Percentiles rank a stretch among this genome's conserved stretches.
phyloP scores from a whole-genome alignment of 2,113 vertebrate species.

The Hoplias malabaricus region DNA sequence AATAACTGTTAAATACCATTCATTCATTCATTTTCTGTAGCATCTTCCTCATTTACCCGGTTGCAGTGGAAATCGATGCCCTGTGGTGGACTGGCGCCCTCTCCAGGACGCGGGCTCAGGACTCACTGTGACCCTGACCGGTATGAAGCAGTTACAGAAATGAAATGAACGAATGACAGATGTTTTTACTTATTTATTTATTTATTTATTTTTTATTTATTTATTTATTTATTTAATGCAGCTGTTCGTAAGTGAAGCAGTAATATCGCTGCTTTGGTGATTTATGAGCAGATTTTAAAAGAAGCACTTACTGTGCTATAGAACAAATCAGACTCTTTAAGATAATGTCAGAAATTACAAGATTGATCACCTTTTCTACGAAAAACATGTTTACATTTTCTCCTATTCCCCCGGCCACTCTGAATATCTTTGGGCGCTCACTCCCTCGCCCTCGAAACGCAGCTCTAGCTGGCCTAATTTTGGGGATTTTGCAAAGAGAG shows the following conservation, averaged over 20 bases:
- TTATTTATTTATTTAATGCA: conserved; percentile 24
- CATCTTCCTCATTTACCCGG: too few species aligned
- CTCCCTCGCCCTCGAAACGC: conserved; percentile 35
- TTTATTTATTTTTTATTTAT: too few species aligned
- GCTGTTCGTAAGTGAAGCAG: not conserved
- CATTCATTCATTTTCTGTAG: too few species aligned
- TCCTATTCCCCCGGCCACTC: not conserved
- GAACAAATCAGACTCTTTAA: conserved; percentile 30
- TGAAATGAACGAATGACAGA: too few species aligned
- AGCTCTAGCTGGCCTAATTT: conserved; percentile 36
- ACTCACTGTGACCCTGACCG: too few species aligned
- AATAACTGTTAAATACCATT: too few species aligned
- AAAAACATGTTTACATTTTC: conserved; percentile 39
- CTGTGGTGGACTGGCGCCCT: too few species aligned
- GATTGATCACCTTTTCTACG: conserved; percentile 39
- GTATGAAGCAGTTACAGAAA: too few species aligned
- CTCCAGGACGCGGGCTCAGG: too few species aligned
- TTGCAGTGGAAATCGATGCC: too few species aligned
- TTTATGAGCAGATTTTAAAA: conserved; percentile 13
- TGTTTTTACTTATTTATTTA: too few species aligned
- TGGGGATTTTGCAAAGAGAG: conserved; percentile 28
- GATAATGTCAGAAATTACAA: conserved; percentile 13
- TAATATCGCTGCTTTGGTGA: conserved; percentile 13
- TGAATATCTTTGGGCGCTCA: conserved; percentile 37
- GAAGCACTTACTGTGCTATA: conserved; percentile 14